Base-by-base conservation (phyloP, 2,797 vertebrate genomes). In the Rhodeus uyekii region DNA sequence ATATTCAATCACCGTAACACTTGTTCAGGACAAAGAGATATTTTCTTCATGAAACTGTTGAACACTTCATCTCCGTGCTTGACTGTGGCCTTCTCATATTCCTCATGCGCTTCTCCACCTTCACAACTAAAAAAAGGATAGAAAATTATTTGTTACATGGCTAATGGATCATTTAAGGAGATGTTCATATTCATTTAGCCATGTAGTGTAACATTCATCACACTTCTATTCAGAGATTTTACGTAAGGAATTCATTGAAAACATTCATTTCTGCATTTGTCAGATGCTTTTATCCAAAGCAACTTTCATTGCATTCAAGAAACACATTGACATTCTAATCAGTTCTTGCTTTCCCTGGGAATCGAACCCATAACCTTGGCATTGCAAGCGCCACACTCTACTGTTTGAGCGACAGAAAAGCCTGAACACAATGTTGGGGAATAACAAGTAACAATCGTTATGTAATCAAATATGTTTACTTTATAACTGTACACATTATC, bases 11-110 rank as follows among this genome's bases (percentile, higher is more conserved):
- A 96, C 87, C 98, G 95, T 73, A 99, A 89, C 82, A 99, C 95
- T 92, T 99, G 98, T 67, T 96, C 93, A 16, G 90, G 96, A 89
- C 97, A 99, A 34, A 74, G 0, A 0, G 95, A 94, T 88, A 98
- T 95, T 86, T 83, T 95, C 90, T 99, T 99, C 96, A 97, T 95
- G 91, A 99, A 99, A 89, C 94, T 94, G 84, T 93, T 92, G 89
- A 99, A 99, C 0, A 90, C 75, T 5, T 89, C 87, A 61, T 98
- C 96, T 78, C 94, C 94, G 72, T 93, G 96, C 83, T 91, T 92
- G 60, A 94, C 90, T 72, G 85, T 68, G 34, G 88, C 90, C 90
- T 96, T 99, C 91, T 99, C 98, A 1, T 99, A 99, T 78, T 92
- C 93, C 91, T 99, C 98, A 34, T 83, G 14, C 10, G 38, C 89